phyloP scores from a whole-genome alignment of 2,888 invertebrate genomes.

The Thalpophila matura region DNA sequence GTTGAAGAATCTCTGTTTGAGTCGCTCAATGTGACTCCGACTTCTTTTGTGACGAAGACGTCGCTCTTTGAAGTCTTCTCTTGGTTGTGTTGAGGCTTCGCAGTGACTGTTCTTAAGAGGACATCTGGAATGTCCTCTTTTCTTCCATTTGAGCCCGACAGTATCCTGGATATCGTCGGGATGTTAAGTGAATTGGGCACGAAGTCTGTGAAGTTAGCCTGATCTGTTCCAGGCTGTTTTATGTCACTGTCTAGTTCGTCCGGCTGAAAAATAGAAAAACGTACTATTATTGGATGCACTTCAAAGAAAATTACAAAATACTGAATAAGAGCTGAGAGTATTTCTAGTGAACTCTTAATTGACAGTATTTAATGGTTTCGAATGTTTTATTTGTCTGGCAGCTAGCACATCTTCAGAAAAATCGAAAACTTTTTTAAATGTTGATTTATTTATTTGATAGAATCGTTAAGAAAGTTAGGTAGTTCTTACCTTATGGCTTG shows the following conservation, averaged over 20 bases:
- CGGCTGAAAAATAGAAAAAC: slow-evolving; percentile 75
- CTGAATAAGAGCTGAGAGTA: no score
- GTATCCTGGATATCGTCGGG: slow-evolving; percentile 95
- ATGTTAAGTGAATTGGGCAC: slow-evolving; percentile 93
- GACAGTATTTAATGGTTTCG: no score
- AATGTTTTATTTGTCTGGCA: no score
- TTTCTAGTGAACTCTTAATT: background rate
- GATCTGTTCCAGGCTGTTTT: slow-evolving; percentile 80
- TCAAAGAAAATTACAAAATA: background rate
- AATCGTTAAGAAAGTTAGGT: background rate
- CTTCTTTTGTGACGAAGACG: slow-evolving; percentile 83
- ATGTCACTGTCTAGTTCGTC: slow-evolving; percentile 85
- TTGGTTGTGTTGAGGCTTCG: slow-evolving; percentile 87
- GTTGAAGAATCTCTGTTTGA: slow-evolving; percentile 84
- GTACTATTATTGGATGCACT: slow-evolving; percentile 11
- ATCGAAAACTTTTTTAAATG: no score
- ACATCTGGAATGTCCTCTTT: slow-evolving; percentile 96
- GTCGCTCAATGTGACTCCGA: slow-evolving; percentile 86
- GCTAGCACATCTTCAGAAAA: no score
- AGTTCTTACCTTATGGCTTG: slow-evolving; percentile 92
- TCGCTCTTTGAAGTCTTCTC: slow-evolving; percentile 87
- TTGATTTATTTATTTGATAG: background rate
- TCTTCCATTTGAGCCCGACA: slow-evolving; percentile 96
- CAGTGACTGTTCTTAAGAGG: slow-evolving; percentile 92
- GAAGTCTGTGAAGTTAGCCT: slow-evolving; percentile 91